Conservation (phyloP, 2,888 invertebrate species). For the Nudaria mundana region DNA sequence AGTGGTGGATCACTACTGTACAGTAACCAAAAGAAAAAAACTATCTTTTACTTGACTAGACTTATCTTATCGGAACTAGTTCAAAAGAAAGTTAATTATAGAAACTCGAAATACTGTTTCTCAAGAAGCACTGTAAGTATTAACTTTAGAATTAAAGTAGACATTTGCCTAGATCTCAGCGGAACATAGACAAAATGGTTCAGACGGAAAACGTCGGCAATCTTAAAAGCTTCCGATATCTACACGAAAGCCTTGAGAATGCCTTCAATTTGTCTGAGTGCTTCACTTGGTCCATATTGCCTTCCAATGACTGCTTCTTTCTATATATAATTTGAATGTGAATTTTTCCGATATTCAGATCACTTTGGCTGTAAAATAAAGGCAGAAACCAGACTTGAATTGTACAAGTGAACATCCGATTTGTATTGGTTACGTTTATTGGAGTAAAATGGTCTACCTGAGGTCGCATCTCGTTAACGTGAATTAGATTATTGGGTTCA, state of each 20-base stretch:
- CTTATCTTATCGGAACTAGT: no score
- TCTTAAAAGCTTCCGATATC: conserved; percentile 62
- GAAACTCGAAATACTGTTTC: no score
- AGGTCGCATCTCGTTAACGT: conserved; percentile 8
- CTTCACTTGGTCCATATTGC: conserved; percentile 47
- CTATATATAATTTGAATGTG: conserved; percentile 39
- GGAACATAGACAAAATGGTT: conserved; percentile 29
- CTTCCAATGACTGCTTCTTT: conserved; percentile 48
- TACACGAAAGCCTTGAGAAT: conserved; percentile 44
- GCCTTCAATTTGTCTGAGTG: conserved; percentile 67
- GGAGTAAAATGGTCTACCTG: conserved; percentile 9
- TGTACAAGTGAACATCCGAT: conserved; percentile 8
- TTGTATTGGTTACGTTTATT: conserved; percentile 14
- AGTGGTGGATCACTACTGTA: no score
- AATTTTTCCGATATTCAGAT: conserved; percentile 33
- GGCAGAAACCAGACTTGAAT: conserved; percentile 20
- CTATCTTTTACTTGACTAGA: no score
- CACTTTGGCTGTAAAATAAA: conserved; percentile 27
- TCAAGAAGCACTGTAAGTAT: conserved; percentile 5
- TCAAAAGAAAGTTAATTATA: no score
- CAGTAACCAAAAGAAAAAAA: no score
- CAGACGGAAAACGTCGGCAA: conserved; percentile 50
- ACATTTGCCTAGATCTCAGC: conserved; percentile 20
- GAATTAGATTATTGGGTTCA: neutral
- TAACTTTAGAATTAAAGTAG: conserved; percentile 23